These are phyloP conservation scores for Vanacampus margaritifer DNA, from an alignment of 2,113 vertebrate species.

Conservation along the genomic window DNA sequence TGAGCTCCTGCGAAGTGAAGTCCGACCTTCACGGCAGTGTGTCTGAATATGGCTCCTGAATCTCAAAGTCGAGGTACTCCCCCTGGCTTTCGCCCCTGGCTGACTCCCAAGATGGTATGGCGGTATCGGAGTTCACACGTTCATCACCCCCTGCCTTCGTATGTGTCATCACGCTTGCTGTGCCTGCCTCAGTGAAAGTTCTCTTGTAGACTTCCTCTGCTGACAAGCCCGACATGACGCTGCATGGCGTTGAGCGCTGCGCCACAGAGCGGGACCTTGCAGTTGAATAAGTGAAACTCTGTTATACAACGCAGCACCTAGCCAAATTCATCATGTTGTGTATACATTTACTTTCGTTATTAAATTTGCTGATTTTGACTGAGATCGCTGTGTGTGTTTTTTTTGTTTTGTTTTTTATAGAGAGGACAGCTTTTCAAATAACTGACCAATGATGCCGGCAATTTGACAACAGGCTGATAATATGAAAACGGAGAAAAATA, in stretches of 20 bases:
- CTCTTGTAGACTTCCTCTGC: constrained; percentile 70
- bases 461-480: neutral
- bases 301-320: constrained; percentile 20
- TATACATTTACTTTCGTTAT: constrained; percentile 7
- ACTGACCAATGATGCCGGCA: neutral
- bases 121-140: constrained; percentile 45
- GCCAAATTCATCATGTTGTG: constrained; percentile 30
- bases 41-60: constrained; percentile 34
- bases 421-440: neutral
- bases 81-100: constrained; percentile 20
- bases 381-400: neutral
- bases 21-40: constrained; percentile 19
- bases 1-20: constrained; percentile 35
- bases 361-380: neutral
- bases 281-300: constrained; percentile 55
- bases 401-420: neutral
- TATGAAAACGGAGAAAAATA: neutral
- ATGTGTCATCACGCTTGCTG: constrained; percentile 62
- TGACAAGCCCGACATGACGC: constrained; percentile 64
- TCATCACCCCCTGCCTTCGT: constrained; percentile 38
- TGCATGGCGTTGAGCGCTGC: constrained; percentile 40
- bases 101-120: constrained; percentile 21
- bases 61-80: constrained; percentile 26
- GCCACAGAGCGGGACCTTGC: constrained; percentile 37
- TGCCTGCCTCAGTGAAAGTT: constrained; percentile 44